Evolutionary conservation across 1,140 invertebrate species (phyloP).

Genomic region (Anastatus disparis): DNA sequence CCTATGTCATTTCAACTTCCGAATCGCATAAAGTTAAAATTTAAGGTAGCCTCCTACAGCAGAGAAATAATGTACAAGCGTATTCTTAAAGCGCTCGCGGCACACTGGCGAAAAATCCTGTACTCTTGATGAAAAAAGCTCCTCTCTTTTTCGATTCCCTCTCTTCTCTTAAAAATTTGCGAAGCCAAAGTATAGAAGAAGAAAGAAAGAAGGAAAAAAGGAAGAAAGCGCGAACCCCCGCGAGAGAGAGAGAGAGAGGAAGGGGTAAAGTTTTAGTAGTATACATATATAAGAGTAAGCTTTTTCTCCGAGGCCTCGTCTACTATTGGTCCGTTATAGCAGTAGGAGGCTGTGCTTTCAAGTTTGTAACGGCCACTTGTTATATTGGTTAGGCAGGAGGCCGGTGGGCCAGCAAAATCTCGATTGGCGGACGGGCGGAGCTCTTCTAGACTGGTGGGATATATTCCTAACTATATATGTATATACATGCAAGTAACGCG

Average conservation of each 20-base stretch:
- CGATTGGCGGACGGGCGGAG: constrained; percentile 31
- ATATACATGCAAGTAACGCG: too few species aligned
- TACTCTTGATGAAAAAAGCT: background rate
- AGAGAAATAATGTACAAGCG: too few species aligned
- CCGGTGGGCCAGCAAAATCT: constrained; percentile 7
- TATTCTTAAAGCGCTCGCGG: background rate
- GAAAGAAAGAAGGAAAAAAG: too few species aligned
- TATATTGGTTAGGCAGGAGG: constrained; percentile 11
- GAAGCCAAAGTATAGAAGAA: too few species aligned
- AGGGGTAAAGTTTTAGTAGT: background rate
- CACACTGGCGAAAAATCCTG: background rate
- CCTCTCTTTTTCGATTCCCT: too few species aligned
- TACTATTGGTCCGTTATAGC: constrained; percentile 14
- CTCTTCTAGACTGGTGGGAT: constrained; percentile 8
- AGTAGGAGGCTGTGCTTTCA: constrained; percentile 11
- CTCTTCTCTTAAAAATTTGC: too few species aligned
- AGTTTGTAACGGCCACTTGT: constrained; percentile 1
- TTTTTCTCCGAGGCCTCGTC: constrained; percentile 6
- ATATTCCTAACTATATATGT: too few species aligned
- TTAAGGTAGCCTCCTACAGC: too few species aligned
- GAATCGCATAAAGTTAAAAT: too few species aligned
- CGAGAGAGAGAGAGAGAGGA: too few species aligned
- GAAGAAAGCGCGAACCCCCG: too few species aligned
- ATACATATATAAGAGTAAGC: background rate
- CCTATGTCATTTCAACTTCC: too few species aligned